Evolutionary conservation across 2,888 invertebrate genomes (phyloP), one percentile per base, ranked within the genome.

Genomic region (Plagodis dolabraria): DNA sequence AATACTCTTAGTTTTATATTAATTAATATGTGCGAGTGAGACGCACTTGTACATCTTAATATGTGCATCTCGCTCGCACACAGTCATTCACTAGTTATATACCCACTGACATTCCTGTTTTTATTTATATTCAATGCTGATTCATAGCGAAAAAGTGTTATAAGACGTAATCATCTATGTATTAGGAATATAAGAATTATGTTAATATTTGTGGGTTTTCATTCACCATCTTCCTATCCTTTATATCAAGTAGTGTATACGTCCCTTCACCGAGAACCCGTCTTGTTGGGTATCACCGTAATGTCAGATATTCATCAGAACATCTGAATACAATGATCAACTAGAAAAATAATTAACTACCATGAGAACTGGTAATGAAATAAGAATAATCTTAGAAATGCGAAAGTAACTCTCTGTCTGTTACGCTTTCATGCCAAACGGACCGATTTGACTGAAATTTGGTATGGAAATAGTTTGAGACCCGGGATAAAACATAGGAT

Each of bases 121-220:
- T 66, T 74, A 79, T 76, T 82, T 80, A 76, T 73, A 67, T 59
- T 43, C 11, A 72, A 76, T 69, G 68, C 74, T 69, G 57, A 65
- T 70, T 72, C 72, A 69, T 65, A 67, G 63, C 51, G 57, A 67
- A 51, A 45, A 70, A 76, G 75, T 76, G 73, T 76, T 77, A 48
- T 57, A 69, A 64, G 33, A 64, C 52, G 48, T 77, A 75, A 72
- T 79, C 74, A 78, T 71, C 63, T 70, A 74, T 80, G 74, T 84
- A 79, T 82, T 79, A 83, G 72, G 78, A 75, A 73, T 79, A 81
- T 80, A 74, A 75, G 79, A 74, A 80, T 47, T 57, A 79, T 81
- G 70, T 80, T 82, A 81, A 72, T 72, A 73, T 71, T 64, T 34
- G 54, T 48, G 54, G 7, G 33, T 68, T 69, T 63, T 52, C 53